Evolutionary conservation across 2,113 vertebrate species (phyloP).

Genomic region (Gila orcuttii): DNA sequence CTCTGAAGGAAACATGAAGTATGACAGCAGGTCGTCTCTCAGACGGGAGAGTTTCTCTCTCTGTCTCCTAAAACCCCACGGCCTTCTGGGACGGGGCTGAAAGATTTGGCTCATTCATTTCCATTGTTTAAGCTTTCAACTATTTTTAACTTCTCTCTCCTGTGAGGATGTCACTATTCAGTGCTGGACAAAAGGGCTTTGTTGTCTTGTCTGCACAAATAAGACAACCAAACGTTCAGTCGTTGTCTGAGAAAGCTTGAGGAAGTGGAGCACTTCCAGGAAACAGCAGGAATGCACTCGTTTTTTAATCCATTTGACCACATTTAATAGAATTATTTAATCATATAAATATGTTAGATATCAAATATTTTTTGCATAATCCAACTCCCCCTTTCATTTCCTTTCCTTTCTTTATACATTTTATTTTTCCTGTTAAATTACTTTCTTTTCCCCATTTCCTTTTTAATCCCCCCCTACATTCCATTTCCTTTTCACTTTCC

Average conservation of each 20-base stretch:
- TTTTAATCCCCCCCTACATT: too few species aligned
- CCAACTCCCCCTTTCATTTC: not conserved
- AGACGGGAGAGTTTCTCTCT: slow-evolving; percentile 32
- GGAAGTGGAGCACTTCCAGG: slow-evolving; percentile 9
- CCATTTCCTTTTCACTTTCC: too few species aligned
- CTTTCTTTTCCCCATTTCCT: too few species aligned
- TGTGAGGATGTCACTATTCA: slow-evolving; percentile 39
- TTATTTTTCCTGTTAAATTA: too few species aligned
- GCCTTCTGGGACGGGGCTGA: slow-evolving; percentile 35
- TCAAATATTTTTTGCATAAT: not conserved
- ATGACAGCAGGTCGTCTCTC: slow-evolving; percentile 34
- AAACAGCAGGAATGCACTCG: not conserved
- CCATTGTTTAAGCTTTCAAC: slow-evolving; percentile 48
- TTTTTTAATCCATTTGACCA: not conserved
- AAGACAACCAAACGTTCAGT: slow-evolving; percentile 31
- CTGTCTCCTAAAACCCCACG: slow-evolving; percentile 5
- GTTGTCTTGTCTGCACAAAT: slow-evolving; percentile 31
- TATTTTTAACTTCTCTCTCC: slow-evolving; percentile 51
- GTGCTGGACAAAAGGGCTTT: slow-evolving; percentile 37
- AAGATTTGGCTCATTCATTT: slow-evolving; percentile 58
- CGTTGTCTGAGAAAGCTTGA: not conserved
- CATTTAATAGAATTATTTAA: not conserved
- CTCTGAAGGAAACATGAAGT: slow-evolving; percentile 33
- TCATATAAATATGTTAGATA: not conserved
- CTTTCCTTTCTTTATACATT: not conserved